Evolutionary conservation across 2,113 vertebrate genomes (phyloP), one percentile per base, ranked within the genome.

Genomic region (Mystacornis crossleyi): DNA sequence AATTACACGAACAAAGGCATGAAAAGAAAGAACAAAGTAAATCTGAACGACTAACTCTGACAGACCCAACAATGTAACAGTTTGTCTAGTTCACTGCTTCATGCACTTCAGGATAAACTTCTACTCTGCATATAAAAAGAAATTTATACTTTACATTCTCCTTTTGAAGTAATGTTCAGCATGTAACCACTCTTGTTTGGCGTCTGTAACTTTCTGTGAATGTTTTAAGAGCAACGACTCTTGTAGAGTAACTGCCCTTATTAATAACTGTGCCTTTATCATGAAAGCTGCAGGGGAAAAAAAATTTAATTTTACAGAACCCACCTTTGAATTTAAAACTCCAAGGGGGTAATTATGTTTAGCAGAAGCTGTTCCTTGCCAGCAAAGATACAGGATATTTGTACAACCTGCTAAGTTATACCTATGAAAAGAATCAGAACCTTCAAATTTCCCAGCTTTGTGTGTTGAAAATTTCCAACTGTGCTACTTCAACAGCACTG

Each of bases 351-450:
- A 90, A 95, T 86, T 88, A 86, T 4, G 34, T 58, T 95, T 67
- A 93, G 91, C 66, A 89, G 69, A 89, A 91, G 65, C 20, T 17
- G 4, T 18, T 93, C 58, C 43, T 84, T 93, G 47, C 45, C 58
- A 90, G 79, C 18, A 53, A 90, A 94, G 81, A 89, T 84, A 26
- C 1, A 79, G 81, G 65, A 55, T 91, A 72, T 83, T 92, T 85
- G 88, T 92, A 95, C 86, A 94, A 58, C 29, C 71, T 90, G 55
- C 72, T 94, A 95, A 97, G 81, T 97, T 97, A 97, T 51, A 93
- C 91, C 88, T 93, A 92, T 73, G 82, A 48, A 8, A 66, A 90
- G 87, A 97, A 94, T 93, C 85, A 93, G 94, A 97, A 95, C 60
- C 79, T 89, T 95, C 45, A 47, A 71, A 97, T 92, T 97, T 95